phyloP scores from a whole-genome alignment of 2,888 invertebrate species.

The Parascotia fuliginaria region DNA sequence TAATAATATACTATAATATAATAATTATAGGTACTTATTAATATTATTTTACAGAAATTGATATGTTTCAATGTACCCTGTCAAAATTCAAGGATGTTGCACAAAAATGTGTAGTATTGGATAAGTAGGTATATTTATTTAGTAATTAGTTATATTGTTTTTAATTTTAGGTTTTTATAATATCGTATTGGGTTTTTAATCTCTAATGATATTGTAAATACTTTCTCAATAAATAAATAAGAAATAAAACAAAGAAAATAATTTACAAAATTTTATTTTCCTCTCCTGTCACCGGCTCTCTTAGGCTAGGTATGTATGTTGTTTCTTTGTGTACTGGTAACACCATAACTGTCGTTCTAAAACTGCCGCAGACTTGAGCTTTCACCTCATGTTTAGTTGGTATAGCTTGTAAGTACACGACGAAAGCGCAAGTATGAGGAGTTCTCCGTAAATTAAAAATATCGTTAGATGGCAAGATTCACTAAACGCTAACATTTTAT shows the following conservation, averaged over 20 bases:
- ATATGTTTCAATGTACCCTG: too few relatives aligned
- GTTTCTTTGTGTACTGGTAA: constrained; percentile 83
- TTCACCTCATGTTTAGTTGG: constrained; percentile 21
- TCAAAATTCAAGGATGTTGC: too few relatives aligned
- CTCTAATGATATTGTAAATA: too few relatives aligned
- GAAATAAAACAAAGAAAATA: constrained; percentile 63
- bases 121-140: too few relatives aligned
- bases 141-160: too few relatives aligned
- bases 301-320: constrained; percentile 78
- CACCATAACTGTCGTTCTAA: constrained; percentile 73
- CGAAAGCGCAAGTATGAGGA: constrained; percentile 52
- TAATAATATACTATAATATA: too few relatives aligned
- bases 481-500: constrained; percentile 83
- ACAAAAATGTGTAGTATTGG: too few relatives aligned
- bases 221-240: background rate
- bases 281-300: constrained; percentile 74
- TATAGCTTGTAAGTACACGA: constrained; percentile 3
- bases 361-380: constrained; percentile 58
- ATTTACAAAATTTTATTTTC: constrained; percentile 84
- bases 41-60: too few relatives aligned
- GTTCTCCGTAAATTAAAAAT: constrained; percentile 68
- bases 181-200: too few relatives aligned
- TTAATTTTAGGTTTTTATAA: too few relatives aligned
- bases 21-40: too few relatives aligned
- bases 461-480: constrained; percentile 78